Evolutionary conservation across 2,797 vertebrate genomes (phyloP).

Genomic region (Poecilia wingei): DNA sequence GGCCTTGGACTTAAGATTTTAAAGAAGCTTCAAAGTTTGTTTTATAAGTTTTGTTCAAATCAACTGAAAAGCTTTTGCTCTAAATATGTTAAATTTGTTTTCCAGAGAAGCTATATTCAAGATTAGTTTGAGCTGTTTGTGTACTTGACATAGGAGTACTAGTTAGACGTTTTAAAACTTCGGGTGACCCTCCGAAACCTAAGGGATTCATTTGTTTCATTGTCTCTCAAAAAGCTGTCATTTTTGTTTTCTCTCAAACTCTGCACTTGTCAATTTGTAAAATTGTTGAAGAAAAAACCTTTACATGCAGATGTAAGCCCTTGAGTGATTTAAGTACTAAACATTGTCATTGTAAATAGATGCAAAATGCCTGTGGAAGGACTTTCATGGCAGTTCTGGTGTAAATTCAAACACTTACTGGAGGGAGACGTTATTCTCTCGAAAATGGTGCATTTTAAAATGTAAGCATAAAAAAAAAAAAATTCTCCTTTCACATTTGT

Average conservation of each 20-base stretch:
- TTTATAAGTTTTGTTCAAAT: background rate
- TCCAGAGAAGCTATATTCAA: background rate
- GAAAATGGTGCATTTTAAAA: background rate
- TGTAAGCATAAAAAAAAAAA: background rate
- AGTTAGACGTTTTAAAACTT: background rate
- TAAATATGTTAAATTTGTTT: background rate
- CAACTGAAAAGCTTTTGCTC: background rate
- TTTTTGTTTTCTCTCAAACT: constrained; percentile 31
- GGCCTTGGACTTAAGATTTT: background rate
- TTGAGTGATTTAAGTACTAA: background rate
- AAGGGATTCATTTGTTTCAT: background rate
- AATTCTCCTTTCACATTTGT: background rate
- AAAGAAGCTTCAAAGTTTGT: background rate
- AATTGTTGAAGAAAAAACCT: constrained; percentile 41
- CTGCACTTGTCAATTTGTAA: background rate
- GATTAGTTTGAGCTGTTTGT: background rate
- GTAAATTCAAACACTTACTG: background rate
- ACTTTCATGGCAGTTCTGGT: background rate
- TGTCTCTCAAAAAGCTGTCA: background rate
- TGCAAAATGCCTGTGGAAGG: background rate
- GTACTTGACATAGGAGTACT: background rate
- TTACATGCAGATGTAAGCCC: constrained; percentile 41
- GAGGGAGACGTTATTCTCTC: background rate
- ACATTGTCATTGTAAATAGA: background rate
- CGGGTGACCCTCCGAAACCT: background rate